Conservation (phyloP, 2,113 vertebrate species). For the Syrrhaptes paradoxus region DNA sequence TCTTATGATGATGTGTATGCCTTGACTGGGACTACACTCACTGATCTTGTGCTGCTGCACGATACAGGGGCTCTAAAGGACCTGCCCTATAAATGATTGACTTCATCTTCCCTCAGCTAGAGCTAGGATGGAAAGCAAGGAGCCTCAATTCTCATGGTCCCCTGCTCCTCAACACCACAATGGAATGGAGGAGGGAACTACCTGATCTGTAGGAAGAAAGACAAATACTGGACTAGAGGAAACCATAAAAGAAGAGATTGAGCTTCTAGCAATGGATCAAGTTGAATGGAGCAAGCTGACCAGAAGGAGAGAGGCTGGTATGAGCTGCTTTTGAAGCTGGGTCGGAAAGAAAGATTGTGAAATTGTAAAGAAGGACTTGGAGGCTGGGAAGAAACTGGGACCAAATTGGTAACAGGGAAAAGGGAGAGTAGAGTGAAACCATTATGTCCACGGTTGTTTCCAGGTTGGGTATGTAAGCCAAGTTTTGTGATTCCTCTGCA, state of each 20-base stretch:
- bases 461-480: not conserved
- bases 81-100: not conserved
- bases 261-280: not conserved
- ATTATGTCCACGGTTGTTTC: not conserved
- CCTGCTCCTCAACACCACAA: fast-evolving
- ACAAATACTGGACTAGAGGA: not conserved
- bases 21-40: not conserved
- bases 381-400: not conserved
- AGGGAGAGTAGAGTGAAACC: not conserved
- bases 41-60: not conserved
- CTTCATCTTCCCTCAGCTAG: not conserved
- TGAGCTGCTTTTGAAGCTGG: not conserved
- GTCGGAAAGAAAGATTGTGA: not conserved
- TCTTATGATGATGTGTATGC: not conserved
- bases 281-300: not conserved
- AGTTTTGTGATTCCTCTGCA: not conserved
- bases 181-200: not conserved
- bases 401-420: not conserved
- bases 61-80: not conserved
- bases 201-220: not conserved
- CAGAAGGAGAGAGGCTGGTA: not conserved
- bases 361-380: not conserved
- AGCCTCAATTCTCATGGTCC: not conserved
- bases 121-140: not conserved
- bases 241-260: not conserved